Conservation (phyloP, 2,888 invertebrate genomes). For the Pachycephus smyrnensis region DNA sequence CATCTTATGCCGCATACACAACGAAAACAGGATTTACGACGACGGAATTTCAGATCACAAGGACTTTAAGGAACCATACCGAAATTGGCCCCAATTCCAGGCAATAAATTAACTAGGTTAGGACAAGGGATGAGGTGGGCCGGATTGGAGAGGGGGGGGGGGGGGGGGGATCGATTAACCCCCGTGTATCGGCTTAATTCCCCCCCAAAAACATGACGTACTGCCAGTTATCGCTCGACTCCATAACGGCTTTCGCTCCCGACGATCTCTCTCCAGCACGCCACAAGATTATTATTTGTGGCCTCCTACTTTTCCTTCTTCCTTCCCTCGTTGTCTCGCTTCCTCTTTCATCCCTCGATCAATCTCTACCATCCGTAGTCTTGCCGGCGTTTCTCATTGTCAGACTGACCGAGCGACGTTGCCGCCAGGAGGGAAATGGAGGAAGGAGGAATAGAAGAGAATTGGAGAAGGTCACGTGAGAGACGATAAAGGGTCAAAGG, state of each 20-base stretch:
- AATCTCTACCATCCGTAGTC: background rate
- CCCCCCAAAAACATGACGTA: constrained; percentile 34
- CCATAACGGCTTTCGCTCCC: background rate
- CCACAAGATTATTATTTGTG: background rate
- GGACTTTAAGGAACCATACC: background rate
- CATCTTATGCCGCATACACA: background rate
- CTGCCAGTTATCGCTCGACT: constrained; percentile 26
- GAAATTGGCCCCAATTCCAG: background rate
- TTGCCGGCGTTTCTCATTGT: background rate
- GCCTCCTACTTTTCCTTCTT: background rate
- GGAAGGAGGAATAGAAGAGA: constrained; percentile 4
- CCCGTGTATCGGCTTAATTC: constrained; percentile 15
- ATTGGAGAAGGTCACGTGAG: constrained; percentile 1
- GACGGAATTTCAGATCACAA: background rate
- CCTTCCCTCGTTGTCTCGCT: background rate
- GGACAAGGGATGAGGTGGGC: background rate
- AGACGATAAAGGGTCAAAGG: background rate
- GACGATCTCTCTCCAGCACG: background rate
- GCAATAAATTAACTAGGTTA: background rate
- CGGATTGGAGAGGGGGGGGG: background rate
- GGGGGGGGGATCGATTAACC: background rate
- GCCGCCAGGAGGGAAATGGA: background rate
- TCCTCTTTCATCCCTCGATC: background rate
- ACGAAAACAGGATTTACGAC: background rate
- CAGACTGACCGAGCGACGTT: background rate